Evolutionary conservation across 2,113 vertebrate species (phyloP).

Genomic region (Pica pica): DNA sequence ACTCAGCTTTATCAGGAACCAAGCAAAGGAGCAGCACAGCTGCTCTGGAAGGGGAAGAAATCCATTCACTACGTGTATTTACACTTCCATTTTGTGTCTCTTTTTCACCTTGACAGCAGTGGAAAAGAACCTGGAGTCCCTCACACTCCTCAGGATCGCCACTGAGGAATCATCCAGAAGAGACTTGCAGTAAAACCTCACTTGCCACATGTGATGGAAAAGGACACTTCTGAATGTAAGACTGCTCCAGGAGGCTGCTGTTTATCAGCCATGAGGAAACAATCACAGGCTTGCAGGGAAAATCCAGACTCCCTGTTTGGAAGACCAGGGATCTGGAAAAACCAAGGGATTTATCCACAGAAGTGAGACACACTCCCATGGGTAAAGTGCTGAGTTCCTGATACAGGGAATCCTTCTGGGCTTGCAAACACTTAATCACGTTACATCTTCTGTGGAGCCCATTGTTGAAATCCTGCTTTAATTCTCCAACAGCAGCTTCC

Average conservation of each 20-base stretch:
- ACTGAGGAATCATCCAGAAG: not conserved
- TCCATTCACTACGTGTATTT: rapidly evolving
- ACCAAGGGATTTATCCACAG: slow-evolving; percentile 4
- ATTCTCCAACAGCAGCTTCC: slow-evolving; percentile 57
- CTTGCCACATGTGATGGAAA: not conserved
- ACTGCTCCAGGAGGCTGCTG: not conserved
- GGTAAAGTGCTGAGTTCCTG: not conserved
- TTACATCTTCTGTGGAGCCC: not conserved
- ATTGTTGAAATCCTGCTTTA: slow-evolving; percentile 34
- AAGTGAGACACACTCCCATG: not conserved
- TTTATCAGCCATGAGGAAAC: slow-evolving; percentile 35
- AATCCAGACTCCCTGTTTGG: not conserved
- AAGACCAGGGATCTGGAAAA: not conserved
- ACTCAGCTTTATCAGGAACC: not conserved
- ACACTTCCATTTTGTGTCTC: not conserved
- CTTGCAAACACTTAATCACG: slow-evolving; percentile 35
- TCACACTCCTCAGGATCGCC: not conserved
- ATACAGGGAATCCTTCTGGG: not conserved
- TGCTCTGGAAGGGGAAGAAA: not conserved
- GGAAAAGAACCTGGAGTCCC: not conserved
- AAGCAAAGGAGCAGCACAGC: not conserved
- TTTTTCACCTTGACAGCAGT: not conserved
- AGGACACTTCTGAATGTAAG: not conserved
- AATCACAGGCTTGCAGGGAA: not conserved
- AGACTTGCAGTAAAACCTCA: not conserved